Evolutionary conservation across 2,113 vertebrate genomes (phyloP), one percentile per base, ranked within the genome.

Genomic region (Melierax canorus): DNA sequence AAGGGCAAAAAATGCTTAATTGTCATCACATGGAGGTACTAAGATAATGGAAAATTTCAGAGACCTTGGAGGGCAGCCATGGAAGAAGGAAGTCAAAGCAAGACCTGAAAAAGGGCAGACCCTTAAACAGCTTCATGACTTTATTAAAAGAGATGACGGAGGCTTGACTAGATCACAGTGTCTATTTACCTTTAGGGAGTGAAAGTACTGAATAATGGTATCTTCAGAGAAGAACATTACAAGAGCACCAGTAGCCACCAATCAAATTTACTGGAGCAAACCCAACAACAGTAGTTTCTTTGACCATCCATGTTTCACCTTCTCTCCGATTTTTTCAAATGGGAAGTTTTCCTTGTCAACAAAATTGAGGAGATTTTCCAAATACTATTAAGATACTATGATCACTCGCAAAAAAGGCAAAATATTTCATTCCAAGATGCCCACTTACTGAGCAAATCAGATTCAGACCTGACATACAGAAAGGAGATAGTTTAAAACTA

Each of bases 31-130:
- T 45, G 53, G 39, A 82, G 62, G 89, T 91, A 90, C 43, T 81
- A 66, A 94, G 58, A 95, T 82, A 94, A 92, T 48, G 73, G 94
- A 95, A 93, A 93, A 96, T 85, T 94, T 76, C 74, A 85, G 69
- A 96, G 77, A 79, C 84, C 81, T 79, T 95, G 93, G 90, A 94
- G 23, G 22, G 77, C 56, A 93, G 95, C 93, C 93, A 87, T 12
- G 30, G 66, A 53, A 78, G 51, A 50, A 59, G 34, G 51, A 89
- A 92, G 94, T 63, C 91, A 94, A 91, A 91, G 58, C 36, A 87
- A 85, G 66, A 72, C 3, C 1, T 32, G 12, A 45, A 68, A 15
- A 95, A 82, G 53, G 85, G 30, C 94, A 93, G 77, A 72, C 8
- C 77, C 43, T 82, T 46, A 50, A 46, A 74, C 48, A 43, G 48